Conservation (phyloP, 2,888 invertebrate species). For the Dryadula phaetusa region DNA sequence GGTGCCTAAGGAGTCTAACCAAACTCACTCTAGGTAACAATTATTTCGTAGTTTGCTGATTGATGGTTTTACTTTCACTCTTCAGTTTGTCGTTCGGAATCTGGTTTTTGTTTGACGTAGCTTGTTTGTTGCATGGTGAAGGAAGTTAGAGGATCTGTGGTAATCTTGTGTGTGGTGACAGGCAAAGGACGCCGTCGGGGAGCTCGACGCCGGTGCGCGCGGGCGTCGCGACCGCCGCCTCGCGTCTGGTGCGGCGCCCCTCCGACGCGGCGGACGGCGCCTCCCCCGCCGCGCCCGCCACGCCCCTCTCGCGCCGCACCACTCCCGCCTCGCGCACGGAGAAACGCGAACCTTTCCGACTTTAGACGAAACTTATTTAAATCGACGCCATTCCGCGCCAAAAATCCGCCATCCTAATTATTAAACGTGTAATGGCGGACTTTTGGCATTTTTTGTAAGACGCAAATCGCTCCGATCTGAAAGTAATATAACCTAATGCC, state of each 20-base stretch:
- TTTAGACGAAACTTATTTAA: constrained; percentile 75
- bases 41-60: constrained; percentile 50
- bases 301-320: constrained; percentile 71
- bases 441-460: constrained; percentile 46
- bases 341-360: constrained; percentile 89
- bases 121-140: constrained; percentile 45
- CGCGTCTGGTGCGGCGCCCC: constrained; percentile 86
- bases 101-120: constrained; percentile 41
- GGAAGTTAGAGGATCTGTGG: not conserved
- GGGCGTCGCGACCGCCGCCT: constrained; percentile 85
- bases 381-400: constrained; percentile 43
- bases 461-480: constrained; percentile 62
- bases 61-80: constrained; percentile 40
- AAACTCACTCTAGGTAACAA: constrained; percentile 78
- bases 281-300: constrained; percentile 79
- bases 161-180: constrained; percentile 55
- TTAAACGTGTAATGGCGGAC: constrained; percentile 35
- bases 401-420: constrained; percentile 43
- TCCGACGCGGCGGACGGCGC: constrained; percentile 87
- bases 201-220: constrained; percentile 89
- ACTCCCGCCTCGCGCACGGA: constrained; percentile 76
- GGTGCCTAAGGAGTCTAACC: constrained; percentile 80
- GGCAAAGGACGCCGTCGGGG: constrained; percentile 91
- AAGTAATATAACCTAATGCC: constrained; percentile 47
- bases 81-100: constrained; percentile 45